Conservation (phyloP, 2,888 invertebrate genomes). For the Fabriciana adippe region DNA sequence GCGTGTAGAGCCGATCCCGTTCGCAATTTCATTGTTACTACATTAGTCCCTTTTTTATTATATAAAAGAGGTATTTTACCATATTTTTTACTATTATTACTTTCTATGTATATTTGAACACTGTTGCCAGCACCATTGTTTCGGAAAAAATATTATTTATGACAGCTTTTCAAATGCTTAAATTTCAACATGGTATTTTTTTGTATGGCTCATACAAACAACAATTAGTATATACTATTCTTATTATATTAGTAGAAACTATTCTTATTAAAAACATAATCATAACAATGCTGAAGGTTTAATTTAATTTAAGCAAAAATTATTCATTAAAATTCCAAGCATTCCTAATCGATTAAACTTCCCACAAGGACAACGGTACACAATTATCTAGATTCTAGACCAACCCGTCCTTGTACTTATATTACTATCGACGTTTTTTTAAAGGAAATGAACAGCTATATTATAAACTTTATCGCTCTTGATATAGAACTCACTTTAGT, state of each 20-base stretch:
- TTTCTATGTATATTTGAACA: too few species aligned
- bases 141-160: too few species aligned
- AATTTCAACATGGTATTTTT: too few species aligned
- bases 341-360: constrained; percentile 22
- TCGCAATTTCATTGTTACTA: too few species aligned
- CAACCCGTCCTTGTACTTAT: constrained; percentile 23
- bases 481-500: constrained; percentile 3
- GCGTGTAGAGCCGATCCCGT: too few species aligned
- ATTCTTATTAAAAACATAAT: not conserved
- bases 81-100: too few species aligned
- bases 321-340: constrained; percentile 10
- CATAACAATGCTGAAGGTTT: not conserved
- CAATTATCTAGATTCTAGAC: constrained; percentile 16
- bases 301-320: constrained; percentile 1
- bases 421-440: not conserved
- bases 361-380: constrained; percentile 28
- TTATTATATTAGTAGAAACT: not conserved
- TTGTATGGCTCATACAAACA: too few species aligned
- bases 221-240: too few species aligned
- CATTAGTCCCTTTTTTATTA: too few species aligned
- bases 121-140: too few species aligned
- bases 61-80: too few species aligned
- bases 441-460: not conserved
- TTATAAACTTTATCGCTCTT: not conserved
- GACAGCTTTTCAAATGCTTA: too few species aligned